phyloP scores from a whole-genome alignment of 2,797 vertebrate species.

The Dicrostonyx torquatus region DNA sequence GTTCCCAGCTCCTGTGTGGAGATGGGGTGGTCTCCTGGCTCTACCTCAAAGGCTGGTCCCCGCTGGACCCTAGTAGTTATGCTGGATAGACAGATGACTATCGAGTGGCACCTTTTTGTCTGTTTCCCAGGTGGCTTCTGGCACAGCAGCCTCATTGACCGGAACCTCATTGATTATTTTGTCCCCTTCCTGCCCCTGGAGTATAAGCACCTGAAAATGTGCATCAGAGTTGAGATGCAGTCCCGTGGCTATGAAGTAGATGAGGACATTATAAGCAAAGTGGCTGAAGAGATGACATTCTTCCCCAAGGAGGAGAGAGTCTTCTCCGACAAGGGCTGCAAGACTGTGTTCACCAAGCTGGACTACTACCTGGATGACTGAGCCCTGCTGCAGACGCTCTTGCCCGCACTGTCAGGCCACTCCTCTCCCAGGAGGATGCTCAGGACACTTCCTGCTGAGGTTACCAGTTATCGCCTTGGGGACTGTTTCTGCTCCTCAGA shows the following conservation, averaged over 20 bases:
- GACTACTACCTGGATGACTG: constrained; percentile 91
- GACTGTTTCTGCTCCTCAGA: background rate
- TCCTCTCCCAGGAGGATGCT: constrained; percentile 20
- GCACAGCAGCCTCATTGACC: constrained; percentile 95
- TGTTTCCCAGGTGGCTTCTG: constrained; percentile 92
- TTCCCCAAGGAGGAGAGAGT: constrained; percentile 93
- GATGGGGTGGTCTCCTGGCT: background rate
- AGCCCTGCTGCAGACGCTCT: background rate
- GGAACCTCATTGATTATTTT: constrained; percentile 96
- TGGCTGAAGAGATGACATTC: constrained; percentile 92
- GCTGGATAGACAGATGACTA: background rate
- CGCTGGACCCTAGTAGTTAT: fast-evolving
- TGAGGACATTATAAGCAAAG: constrained; percentile 83
- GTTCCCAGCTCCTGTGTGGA: background rate
- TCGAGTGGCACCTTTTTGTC: background rate
- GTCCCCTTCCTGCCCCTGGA: constrained; percentile 97
- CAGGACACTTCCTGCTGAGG: background rate
- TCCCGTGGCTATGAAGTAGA: constrained; percentile 83
- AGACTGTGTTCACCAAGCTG: constrained; percentile 93
- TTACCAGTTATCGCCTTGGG: background rate
- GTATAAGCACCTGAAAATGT: constrained; percentile 93
- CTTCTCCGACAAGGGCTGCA: constrained; percentile 96
- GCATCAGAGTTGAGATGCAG: constrained; percentile 89
- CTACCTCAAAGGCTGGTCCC: background rate
- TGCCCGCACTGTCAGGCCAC: background rate